Conservation (phyloP, 2,797 vertebrate genomes). For the Falco cherrug region DNA sequence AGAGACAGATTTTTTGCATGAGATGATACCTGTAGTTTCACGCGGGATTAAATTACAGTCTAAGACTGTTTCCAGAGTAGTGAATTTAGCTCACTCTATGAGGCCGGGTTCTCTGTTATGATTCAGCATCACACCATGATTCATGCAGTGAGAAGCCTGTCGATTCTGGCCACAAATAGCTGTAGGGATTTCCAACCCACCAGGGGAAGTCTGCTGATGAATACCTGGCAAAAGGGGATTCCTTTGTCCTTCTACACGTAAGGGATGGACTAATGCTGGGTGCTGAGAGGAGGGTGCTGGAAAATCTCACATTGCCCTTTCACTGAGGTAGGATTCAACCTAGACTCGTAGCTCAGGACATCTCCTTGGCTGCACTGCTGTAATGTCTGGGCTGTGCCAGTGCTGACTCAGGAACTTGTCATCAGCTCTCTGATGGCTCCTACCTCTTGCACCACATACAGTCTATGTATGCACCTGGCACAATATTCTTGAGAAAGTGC, state of each 20-base stretch:
- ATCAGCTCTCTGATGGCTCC: neutral
- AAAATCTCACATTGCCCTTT: neutral
- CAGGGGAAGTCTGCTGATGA: constrained; percentile 7
- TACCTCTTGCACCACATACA: neutral
- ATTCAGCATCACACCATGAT: neutral
- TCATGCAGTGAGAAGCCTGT: neutral
- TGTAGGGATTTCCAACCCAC: neutral
- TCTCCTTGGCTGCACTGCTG: neutral
- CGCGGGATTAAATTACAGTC: constrained; percentile 19
- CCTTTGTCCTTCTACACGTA: neutral
- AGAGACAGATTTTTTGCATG: neutral
- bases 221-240: neutral
- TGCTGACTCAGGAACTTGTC: constrained; percentile 17
- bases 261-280: neutral
- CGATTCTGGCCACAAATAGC: neutral
- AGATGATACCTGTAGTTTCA: constrained; percentile 24
- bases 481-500: neutral
- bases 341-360: neutral
- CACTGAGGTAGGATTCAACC: neutral
- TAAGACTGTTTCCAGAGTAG: neutral
- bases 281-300: neutral
- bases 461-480: neutral
- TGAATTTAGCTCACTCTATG: neutral
- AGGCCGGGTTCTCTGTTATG: neutral
- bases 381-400: neutral